Conservation (phyloP, 2,113 vertebrate genomes). For the Cephalophus harveyi region DNA sequence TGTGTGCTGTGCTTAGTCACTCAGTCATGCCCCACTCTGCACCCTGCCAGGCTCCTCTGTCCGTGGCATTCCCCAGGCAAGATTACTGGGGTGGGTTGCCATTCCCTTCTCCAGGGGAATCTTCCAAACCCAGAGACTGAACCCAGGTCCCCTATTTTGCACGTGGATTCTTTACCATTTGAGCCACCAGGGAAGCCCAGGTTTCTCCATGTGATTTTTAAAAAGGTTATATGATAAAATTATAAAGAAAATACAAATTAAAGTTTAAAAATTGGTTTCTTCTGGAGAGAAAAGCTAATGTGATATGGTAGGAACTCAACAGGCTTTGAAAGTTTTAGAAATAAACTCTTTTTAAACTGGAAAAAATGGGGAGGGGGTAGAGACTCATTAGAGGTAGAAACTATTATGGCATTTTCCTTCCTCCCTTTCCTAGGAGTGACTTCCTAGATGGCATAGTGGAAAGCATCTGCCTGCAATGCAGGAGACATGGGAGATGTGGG, state of each 20-base stretch:
- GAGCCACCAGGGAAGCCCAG: not conserved
- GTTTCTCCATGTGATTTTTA: not conserved
- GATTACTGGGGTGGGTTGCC: not conserved
- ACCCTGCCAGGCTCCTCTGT: not conserved
- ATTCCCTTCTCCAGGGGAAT: not conserved
- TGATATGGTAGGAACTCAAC: not conserved
- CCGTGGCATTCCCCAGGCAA: not conserved
- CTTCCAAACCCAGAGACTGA: not conserved
- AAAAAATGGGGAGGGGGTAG: not conserved
- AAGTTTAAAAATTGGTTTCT: not conserved
- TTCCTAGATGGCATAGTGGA: not conserved
- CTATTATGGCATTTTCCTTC: not conserved
- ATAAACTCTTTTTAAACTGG: not conserved
- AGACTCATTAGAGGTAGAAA: not conserved
- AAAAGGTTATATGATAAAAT: not conserved
- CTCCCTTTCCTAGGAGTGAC: not conserved
- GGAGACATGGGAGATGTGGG: not conserved
- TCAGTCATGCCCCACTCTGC: not conserved
- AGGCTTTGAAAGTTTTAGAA: not conserved
- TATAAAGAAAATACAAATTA: not conserved
- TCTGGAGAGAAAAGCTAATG: not conserved
- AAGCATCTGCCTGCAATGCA: not conserved
- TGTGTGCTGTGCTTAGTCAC: not conserved
- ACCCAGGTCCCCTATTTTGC: not conserved
- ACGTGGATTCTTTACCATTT: not conserved